Percentiles rank a stretch among this genome's conserved stretches.
These are phyloP conservation scores for Promerops cafer DNA, from an alignment of 2,113 vertebrate species.

Conservation along the genomic window DNA sequence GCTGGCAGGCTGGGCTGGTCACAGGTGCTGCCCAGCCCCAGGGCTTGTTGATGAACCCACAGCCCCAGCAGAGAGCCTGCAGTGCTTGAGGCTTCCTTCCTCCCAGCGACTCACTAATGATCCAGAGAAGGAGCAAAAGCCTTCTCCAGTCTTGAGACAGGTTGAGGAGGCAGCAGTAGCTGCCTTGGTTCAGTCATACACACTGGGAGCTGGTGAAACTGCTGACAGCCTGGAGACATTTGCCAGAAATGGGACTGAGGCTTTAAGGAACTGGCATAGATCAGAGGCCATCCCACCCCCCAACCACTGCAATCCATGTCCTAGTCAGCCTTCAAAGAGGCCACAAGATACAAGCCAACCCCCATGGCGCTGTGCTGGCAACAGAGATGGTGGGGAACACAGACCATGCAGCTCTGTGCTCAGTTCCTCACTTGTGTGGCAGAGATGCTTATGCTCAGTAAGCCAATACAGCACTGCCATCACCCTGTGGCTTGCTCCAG, in stretches of 20 bases:
- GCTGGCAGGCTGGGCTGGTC: background rate
- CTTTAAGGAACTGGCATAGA: background rate
- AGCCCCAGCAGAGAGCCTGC: background rate
- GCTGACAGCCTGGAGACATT: background rate
- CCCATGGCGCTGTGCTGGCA: fast-evolving
- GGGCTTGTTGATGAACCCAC: background rate
- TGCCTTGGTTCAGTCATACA: fast-evolving
- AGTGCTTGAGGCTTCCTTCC: background rate
- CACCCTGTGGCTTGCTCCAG: background rate
- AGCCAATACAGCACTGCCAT: background rate
- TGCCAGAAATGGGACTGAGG: background rate
- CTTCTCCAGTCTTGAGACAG: background rate
- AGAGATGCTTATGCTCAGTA: background rate
- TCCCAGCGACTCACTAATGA: fast-evolving
- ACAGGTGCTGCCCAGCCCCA: background rate
- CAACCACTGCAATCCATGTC: background rate
- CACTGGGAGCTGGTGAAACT: background rate
- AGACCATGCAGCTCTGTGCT: background rate
- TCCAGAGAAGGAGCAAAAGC: background rate
- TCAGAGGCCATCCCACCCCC: background rate
- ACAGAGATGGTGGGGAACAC: fast-evolving
- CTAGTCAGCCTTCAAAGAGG: background rate
- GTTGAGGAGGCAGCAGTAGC: background rate
- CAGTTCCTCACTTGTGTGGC: fast-evolving
- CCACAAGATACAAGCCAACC: background rate